A percentile compares a stretch with the other conserved stretches of the same genome.
These are phyloP conservation scores for Ceuthmochares aereus DNA, from an alignment of 2,113 vertebrate species.

Conservation along the genomic window DNA sequence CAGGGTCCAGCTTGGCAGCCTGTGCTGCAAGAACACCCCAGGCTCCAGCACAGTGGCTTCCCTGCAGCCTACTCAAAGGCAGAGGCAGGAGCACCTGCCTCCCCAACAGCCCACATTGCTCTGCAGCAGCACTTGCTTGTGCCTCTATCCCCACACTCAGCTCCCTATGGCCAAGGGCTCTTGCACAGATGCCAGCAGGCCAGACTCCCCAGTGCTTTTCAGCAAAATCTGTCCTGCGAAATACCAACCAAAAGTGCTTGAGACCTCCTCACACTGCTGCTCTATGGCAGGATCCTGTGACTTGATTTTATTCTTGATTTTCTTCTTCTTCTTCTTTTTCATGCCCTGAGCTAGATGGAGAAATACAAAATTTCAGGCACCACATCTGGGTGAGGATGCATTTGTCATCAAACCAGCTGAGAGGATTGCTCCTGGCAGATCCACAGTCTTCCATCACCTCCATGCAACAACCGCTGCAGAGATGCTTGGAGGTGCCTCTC, in stretches of 20 bases:
- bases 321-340: constrained; percentile 82
- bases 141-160: neutral
- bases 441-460: neutral
- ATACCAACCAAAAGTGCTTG: constrained; percentile 84
- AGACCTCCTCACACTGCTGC: constrained; percentile 76
- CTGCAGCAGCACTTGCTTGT: neutral
- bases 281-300: constrained; percentile 68
- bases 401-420: neutral
- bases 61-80: neutral
- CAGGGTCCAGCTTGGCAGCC: rapidly evolving
- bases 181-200: neutral
- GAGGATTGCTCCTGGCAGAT: neutral
- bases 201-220: rapidly evolving
- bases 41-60: neutral
- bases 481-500: neutral
- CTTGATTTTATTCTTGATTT: constrained; percentile 87
- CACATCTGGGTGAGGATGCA: too few relatives aligned
- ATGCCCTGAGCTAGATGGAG: constrained; percentile 61
- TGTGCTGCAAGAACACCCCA: neutral
- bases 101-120: neutral
- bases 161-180: neutral
- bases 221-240: neutral
- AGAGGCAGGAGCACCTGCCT: neutral
- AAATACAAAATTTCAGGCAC: neutral
- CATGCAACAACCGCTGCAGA: rapidly evolving